phyloP scores from a whole-genome alignment of 2,888 invertebrate genomes.

The Baccha elongata region DNA sequence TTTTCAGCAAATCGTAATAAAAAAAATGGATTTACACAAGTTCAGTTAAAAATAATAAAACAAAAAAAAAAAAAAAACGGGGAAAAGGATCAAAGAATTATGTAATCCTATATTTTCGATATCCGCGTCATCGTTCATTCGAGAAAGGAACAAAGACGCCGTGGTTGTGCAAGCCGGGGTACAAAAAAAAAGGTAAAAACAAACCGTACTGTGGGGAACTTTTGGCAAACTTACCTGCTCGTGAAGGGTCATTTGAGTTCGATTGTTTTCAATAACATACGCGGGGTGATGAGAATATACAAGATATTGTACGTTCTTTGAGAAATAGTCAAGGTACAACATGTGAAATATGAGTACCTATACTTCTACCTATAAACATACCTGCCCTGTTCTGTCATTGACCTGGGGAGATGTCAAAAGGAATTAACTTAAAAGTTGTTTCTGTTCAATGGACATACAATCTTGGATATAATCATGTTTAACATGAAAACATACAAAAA shows the following conservation, averaged over 20 bases:
- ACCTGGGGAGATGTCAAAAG: constrained; percentile 46
- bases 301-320: constrained; percentile 3
- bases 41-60: constrained; percentile 9
- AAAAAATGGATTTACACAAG: constrained; percentile 34
- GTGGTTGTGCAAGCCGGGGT: constrained; percentile 20
- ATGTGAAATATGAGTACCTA: not conserved
- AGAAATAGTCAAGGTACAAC: constrained; percentile 29
- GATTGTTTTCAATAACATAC: constrained; percentile 37
- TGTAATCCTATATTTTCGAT: constrained; percentile 72
- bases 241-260: constrained; percentile 58
- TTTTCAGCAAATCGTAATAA: constrained; percentile 39
- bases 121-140: constrained; percentile 70
- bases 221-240: constrained; percentile 23
- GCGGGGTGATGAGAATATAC: not conserved
- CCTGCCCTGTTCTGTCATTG: constrained; percentile 36
- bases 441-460: constrained; percentile 15
- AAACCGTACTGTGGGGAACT: constrained; percentile 35
- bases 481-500: not conserved
- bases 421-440: constrained; percentile 45
- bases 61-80: not conserved
- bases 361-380: constrained; percentile 4
- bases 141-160: constrained; percentile 69
- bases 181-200: constrained; percentile 24
- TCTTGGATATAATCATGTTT: not conserved
- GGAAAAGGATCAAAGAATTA: constrained; percentile 55